Evolutionary conservation across 2,888 invertebrate species (phyloP), one percentile per base, ranked within the genome.

Genomic region (Hirtodrosophila histrioides): DNA sequence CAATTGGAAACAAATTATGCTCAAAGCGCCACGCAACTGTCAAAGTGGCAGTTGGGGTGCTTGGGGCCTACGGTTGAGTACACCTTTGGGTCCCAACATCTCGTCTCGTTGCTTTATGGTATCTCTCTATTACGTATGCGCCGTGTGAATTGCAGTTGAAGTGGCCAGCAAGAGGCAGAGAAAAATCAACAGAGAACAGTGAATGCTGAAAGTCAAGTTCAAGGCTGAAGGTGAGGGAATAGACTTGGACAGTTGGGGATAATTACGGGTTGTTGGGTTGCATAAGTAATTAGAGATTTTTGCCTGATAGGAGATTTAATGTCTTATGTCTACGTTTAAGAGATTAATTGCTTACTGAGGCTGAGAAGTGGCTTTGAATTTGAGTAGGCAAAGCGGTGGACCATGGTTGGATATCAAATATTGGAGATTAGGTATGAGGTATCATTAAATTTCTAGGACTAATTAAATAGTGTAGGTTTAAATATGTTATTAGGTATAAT

Each of bases 1-100:
- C 77, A 86, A 84, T 84, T 86, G 84, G 82, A 86, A 86, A 86
- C 84, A 86, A 85, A 84, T 84, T 86, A 84, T 81, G 75, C 82
- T 86, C 81, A 76, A 86, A 75, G 75, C 86, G 78, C 68, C 68
- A 58, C 83, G 65, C 83, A 69, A 73, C 62, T 65, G 75, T 73
- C 75, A 73, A 69, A 74, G 69, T 74, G 75, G 54, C 69, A 54
- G 56, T 54, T 36, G 40, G 55, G 50, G 36, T 54, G 50, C 7
- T 27, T n/a, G 8, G 33, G 3, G 45, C 31, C 17, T 37, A 27
- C 33, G 33, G 41, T 37, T 69, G 69, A 55, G 49, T 39, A 63
- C 70, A 67, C 62, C 67, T 67, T 54, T 44, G 70, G 60, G 66
- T 41, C 44, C 12, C 58, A 36, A 29, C 41, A 45, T 7, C 31